A percentile compares a stretch with the other conserved stretches of the same genome.
Conservation (phyloP, 2,888 invertebrate genomes). For the Chrysina gloriosa region DNA sequence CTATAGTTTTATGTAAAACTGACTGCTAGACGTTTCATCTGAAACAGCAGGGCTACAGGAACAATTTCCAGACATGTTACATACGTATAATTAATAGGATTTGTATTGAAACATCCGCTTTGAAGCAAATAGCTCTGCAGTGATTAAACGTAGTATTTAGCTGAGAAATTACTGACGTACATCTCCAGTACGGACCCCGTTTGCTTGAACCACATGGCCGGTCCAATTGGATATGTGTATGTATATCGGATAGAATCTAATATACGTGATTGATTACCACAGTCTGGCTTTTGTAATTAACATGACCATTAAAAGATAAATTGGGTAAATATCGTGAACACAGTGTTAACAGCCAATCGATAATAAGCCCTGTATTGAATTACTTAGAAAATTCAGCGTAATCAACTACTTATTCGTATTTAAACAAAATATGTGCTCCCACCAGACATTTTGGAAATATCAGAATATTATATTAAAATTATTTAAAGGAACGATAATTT, state of each 20-base stretch:
- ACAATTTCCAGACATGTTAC: too few species aligned
- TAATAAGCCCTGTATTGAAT: background rate
- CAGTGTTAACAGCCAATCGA: background rate
- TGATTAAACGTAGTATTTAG: slow-evolving; percentile 19
- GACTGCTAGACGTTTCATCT: too few species aligned
- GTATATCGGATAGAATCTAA: slow-evolving; percentile 4
- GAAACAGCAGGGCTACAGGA: too few species aligned
- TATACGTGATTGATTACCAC: slow-evolving; percentile 21
- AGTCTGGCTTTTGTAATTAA: slow-evolving; percentile 19
- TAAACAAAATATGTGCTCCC: too few species aligned
- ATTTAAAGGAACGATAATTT: too few species aligned
- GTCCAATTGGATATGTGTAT: slow-evolving; percentile 11
- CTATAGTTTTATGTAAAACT: too few species aligned
- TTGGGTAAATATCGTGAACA: slow-evolving; percentile 31
- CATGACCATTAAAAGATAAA: slow-evolving; percentile 22
- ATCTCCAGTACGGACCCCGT: background rate
- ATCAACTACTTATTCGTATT: background rate
- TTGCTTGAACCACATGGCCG: background rate
- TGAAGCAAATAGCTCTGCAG: background rate
- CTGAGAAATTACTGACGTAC: slow-evolving; percentile 23
- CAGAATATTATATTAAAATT: background rate
- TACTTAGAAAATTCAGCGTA: slow-evolving; percentile 2
- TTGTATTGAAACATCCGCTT: background rate
- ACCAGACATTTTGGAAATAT: background rate
- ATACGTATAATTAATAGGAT: slow-evolving; percentile 15